phyloP scores from a whole-genome alignment of 2,113 vertebrate species.

The Albula goreensis region DNA sequence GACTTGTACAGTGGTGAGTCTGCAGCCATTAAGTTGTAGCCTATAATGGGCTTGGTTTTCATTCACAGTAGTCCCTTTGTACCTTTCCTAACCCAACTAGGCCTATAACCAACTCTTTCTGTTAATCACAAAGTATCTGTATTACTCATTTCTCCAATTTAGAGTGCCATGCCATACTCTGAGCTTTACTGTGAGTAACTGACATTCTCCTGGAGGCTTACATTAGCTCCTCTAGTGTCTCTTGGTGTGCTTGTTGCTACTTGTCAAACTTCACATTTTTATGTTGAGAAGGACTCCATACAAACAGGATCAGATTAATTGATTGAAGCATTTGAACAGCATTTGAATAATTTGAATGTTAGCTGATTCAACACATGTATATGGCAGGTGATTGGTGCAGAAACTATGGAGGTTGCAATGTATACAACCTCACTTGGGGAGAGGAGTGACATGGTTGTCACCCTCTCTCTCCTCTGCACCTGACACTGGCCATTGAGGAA shows the following conservation, averaged over 20 bases:
- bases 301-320: not conserved
- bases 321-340: no score
- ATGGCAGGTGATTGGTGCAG: no score
- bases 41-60: slow-evolving; percentile 22
- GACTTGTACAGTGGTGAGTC: slow-evolving; percentile 91
- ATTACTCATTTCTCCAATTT: not conserved
- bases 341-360: not conserved
- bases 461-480: slow-evolving; percentile 16
- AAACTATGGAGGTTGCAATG: no score
- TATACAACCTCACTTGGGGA: not conserved
- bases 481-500: slow-evolving; percentile 7
- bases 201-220: not conserved
- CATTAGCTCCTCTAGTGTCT: not conserved
- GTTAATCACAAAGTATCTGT: not conserved
- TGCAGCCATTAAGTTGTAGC: slow-evolving; percentile 49
- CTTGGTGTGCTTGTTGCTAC: not conserved
- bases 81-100: slow-evolving; percentile 67
- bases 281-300: not conserved
- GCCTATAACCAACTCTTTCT: slow-evolving; percentile 47
- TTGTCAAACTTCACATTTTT: not conserved
- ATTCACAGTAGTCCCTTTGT: slow-evolving; percentile 45
- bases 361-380: not conserved
- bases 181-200: not conserved
- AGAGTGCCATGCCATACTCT: not conserved
- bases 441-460: not conserved